These are phyloP conservation scores for Craseonycteris thonglongyai DNA, from an alignment of 2,113 vertebrate genomes.

Conservation along the genomic window DNA sequence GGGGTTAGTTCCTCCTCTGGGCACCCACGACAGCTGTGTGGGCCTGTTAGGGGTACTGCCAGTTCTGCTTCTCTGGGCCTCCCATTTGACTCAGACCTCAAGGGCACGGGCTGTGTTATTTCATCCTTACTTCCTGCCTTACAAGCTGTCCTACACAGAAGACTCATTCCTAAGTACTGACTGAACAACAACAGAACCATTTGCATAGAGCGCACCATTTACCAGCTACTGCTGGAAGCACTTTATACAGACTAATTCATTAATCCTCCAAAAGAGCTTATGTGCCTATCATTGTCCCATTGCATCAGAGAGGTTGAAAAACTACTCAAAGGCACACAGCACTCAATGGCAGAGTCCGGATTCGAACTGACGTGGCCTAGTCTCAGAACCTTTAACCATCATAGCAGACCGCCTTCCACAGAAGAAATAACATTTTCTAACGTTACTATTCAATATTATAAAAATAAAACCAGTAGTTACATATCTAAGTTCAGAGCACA, in stretches of 20 bases:
- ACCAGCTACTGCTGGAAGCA: background rate
- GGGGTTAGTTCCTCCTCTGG: rapidly evolving
- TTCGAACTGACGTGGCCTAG: background rate
- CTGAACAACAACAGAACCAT: background rate
- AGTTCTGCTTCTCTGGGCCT: background rate
- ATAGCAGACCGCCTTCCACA: background rate
- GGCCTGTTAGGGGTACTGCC: background rate
- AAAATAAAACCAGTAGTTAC: background rate
- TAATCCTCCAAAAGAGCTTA: background rate
- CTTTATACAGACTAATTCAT: background rate
- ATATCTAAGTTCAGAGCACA: background rate
- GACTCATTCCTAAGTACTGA: background rate
- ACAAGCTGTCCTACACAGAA: background rate
- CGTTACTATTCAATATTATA: background rate
- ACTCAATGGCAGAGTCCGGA: background rate
- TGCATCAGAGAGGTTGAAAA: background rate
- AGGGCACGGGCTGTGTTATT: too few relatives aligned
- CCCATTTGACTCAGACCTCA: background rate
- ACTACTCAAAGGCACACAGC: background rate
- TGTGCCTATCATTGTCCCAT: background rate
- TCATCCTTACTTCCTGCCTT: background rate
- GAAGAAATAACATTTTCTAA: background rate
- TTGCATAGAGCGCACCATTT: background rate
- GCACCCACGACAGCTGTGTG: rapidly evolving
- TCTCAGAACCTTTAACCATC: background rate